Evolutionary conservation across 1,140 invertebrate genomes (phyloP).

Genomic region (Bombus huntii): DNA sequence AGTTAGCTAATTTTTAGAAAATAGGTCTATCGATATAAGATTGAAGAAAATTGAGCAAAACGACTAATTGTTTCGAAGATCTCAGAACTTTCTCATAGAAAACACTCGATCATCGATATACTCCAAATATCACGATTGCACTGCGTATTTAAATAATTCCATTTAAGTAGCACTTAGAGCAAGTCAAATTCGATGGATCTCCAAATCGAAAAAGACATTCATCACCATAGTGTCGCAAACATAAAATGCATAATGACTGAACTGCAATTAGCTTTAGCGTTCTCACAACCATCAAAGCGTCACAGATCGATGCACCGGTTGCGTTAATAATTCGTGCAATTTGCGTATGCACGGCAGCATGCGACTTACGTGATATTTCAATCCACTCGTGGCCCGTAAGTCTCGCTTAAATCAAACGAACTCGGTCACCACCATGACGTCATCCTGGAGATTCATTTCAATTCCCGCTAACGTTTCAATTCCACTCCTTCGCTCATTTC

Average conservation of each 20-base stretch:
- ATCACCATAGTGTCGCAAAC: background rate
- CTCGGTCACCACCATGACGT: conserved; percentile 35
- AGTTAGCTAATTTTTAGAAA: too few relatives aligned
- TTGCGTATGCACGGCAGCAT: conserved; percentile 19
- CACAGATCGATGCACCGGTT: conserved; percentile 21
- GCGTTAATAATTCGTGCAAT: conserved; percentile 26
- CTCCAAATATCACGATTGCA: too few relatives aligned
- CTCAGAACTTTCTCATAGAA: too few relatives aligned
- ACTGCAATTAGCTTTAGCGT: background rate
- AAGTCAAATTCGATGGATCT: too few relatives aligned
- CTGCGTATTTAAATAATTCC: too few relatives aligned
- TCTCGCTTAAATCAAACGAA: conserved; percentile 38
- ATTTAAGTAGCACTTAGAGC: too few relatives aligned
- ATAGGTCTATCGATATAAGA: too few relatives aligned
- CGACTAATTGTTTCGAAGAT: too few relatives aligned
- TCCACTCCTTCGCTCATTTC: background rate
- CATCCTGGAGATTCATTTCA: conserved; percentile 20
- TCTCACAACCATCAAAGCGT: background rate
- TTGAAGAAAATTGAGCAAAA: too few relatives aligned
- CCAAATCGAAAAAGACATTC: background rate
- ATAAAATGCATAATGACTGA: background rate
- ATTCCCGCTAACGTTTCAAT: conserved; percentile 21
- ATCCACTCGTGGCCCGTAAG: conserved; percentile 12
- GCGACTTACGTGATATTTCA: conserved; percentile 49
- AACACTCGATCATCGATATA: too few relatives aligned